Percentiles rank a stretch among this genome's conserved stretches.
Conservation (phyloP, 2,113 vertebrate species). For the Sander vitreus region DNA sequence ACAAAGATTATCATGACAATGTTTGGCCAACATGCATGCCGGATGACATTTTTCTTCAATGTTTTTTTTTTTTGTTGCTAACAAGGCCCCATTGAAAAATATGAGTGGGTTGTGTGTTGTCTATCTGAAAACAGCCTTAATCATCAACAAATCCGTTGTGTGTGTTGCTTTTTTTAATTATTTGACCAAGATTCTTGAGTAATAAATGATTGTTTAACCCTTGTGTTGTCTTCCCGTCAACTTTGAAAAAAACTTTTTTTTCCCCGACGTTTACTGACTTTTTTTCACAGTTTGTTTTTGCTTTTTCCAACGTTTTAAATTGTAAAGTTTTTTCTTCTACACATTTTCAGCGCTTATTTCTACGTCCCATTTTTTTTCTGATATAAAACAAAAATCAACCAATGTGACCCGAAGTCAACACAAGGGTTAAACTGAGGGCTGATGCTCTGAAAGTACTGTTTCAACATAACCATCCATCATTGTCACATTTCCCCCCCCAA, state of each 20-base stretch:
- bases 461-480: slow-evolving; percentile 39
- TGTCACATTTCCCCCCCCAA: slow-evolving; percentile 15
- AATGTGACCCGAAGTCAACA: too few species aligned
- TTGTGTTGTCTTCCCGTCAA: too few species aligned
- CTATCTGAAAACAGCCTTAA: neutral
- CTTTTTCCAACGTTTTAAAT: too few species aligned
- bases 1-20: neutral
- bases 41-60: neutral
- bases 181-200: neutral
- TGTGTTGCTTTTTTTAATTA: neutral
- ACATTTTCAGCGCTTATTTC: too few species aligned
- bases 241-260: too few species aligned
- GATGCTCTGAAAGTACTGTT: neutral
- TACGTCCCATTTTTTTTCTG: too few species aligned
- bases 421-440: neutral
- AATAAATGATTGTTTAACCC: slow-evolving; percentile 19
- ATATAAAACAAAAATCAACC: too few species aligned
- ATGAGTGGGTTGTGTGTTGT: slow-evolving; percentile 2
- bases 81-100: neutral
- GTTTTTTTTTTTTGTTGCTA: neutral
- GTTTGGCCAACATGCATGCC: neutral
- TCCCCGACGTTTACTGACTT: too few species aligned
- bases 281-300: too few species aligned
- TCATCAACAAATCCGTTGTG: slow-evolving; percentile 6
- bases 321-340: too few species aligned